phyloP scores from a whole-genome alignment of 37 sponge, comb jelly and placozoan genomes.

The Aplysina aerophoba region DNA sequence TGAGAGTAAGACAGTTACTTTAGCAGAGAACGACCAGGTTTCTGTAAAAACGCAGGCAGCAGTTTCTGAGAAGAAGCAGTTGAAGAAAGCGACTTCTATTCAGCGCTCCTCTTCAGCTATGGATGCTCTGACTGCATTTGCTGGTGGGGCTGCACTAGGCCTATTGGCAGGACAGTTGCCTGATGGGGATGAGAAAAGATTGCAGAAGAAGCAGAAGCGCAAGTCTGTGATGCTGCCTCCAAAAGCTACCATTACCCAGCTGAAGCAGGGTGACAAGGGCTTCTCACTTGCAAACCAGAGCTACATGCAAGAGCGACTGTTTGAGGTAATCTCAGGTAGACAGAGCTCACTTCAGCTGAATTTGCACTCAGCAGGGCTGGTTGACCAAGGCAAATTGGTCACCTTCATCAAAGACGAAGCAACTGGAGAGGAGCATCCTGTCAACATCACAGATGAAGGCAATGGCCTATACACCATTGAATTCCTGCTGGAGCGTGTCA shows the following conservation, averaged over 20 bases:
- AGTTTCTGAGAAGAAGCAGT: too few relatives aligned
- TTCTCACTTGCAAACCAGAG: neutral
- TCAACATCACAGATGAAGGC: constrained; percentile 7
- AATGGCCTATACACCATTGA: neutral
- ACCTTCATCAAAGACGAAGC: neutral
- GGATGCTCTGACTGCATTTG: constrained; percentile 2
- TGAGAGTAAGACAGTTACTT: too few relatives aligned
- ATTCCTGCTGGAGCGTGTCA: constrained; percentile 24
- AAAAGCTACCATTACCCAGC: too few relatives aligned
- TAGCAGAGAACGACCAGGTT: too few relatives aligned
- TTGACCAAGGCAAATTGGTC: neutral
- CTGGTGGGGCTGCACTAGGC: neutral
- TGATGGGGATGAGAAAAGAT: neutral
- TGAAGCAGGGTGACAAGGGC: neutral
- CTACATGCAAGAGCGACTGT: neutral
- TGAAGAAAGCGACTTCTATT: too few relatives aligned
- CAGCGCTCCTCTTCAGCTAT: neutral
- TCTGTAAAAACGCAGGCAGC: too few relatives aligned
- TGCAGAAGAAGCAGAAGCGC: too few relatives aligned
- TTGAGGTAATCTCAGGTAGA: constrained; percentile 1
- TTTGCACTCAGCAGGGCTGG: neutral
- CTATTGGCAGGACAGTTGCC: neutral
- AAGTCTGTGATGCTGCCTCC: too few relatives aligned
- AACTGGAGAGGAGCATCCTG: constrained; percentile 5
- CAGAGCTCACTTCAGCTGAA: neutral